Evolutionary conservation across 53 echinoderm and acorn worm genomes (phyloP).

Genomic region (Luidia sarsii): DNA sequence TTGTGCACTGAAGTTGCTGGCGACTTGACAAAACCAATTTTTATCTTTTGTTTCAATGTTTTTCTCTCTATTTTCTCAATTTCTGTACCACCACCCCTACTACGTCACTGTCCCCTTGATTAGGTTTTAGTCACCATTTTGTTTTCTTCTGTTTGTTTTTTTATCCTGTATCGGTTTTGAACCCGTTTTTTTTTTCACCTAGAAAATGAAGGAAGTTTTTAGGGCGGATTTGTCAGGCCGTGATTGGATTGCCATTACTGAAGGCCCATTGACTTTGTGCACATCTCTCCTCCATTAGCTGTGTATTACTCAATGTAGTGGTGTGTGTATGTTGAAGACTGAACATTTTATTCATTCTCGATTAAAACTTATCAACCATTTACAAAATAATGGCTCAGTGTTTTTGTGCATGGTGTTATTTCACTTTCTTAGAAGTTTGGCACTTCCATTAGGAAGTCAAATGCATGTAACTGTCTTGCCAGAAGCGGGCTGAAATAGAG

Average conservation of each 20-base stretch:
- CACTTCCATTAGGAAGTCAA: too few species aligned
- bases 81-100: neutral
- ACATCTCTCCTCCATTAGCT: neutral
- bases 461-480: too few species aligned
- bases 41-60: neutral
- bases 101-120: neutral
- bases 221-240: too few species aligned
- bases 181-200: neutral
- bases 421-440: too few species aligned
- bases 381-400: constrained; percentile 56
- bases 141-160: neutral
- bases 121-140: neutral
- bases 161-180: neutral
- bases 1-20: constrained; percentile 37
- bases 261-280: too few species aligned
- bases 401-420: too few species aligned
- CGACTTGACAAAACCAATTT: neutral
- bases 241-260: too few species aligned
- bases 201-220: too few species aligned
- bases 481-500: too few species aligned
- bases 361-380: constrained; percentile 43
- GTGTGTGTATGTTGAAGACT: constrained; percentile 30
- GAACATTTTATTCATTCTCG: constrained; percentile 53
- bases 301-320: constrained; percentile 26
- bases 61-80: neutral